phyloP scores from a whole-genome alignment of 2,113 vertebrate genomes.

The Ceyx cyanopectus region DNA sequence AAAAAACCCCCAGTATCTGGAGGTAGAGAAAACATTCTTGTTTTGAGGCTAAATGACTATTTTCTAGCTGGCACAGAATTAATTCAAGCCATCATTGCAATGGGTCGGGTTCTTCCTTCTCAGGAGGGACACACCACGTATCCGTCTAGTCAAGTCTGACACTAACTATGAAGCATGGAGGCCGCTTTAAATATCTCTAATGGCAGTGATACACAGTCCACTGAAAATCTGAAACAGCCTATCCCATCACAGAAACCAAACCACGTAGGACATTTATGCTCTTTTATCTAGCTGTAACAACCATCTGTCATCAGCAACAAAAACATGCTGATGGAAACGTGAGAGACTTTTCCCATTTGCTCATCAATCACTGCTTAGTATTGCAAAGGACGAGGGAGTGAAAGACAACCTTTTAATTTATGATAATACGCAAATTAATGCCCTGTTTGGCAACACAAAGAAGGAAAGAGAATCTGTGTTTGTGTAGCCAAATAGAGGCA shows the following conservation, averaged over 20 bases:
- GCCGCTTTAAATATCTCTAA: not conserved
- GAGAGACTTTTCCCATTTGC: not conserved
- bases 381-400: not conserved
- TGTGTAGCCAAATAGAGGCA: not conserved
- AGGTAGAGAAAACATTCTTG: not conserved
- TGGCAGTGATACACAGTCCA: not conserved
- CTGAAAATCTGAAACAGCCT: not conserved
- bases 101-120: not conserved
- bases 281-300: constrained; percentile 27
- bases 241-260: not conserved
- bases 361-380: constrained; percentile 8
- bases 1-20: constrained; percentile 17
- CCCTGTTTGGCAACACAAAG: constrained; percentile 29
- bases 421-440: not conserved
- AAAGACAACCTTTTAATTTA: constrained; percentile 10
- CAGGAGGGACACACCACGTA: not conserved
- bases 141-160: not conserved
- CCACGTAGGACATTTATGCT: not conserved
- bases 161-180: not conserved
- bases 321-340: not conserved
- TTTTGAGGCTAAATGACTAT: not conserved
- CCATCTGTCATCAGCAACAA: constrained; percentile 24
- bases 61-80: not conserved
- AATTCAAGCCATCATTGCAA: not conserved
- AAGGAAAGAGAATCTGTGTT: not conserved